Evolutionary conservation across 2,113 vertebrate species (phyloP), one percentile per base, ranked within the genome.

Genomic region (Martes martes): DNA sequence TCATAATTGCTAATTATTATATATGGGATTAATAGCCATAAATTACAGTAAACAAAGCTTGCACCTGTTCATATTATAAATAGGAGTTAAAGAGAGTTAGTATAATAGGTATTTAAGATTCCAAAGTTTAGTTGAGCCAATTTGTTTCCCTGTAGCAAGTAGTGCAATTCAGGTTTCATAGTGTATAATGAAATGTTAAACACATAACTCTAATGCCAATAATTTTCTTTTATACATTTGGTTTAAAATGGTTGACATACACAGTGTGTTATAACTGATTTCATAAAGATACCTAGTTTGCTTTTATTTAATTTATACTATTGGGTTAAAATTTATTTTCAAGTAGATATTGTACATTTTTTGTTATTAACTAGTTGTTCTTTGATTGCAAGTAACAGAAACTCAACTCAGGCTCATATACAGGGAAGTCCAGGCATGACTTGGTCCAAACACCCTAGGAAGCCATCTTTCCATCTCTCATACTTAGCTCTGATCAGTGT

Each of bases 21-120:
- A 95, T 42, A 61, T 94, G 94, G 80, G 76, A 97, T 98, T 96
- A 92, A 88, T 98, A 98, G 92, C 88, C 92, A 96, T 97, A 96
- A 92, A 97, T 96, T 98, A 96, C 45, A 97, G 73, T 80, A 97
- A 97, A 91, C 65, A 95, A 90, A 86, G 87, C 80, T 98, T 98
- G 79, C 88, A 97, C 94, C 96, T 91, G 45, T 98, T 97, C 94
- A n/a, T 88, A 89, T 61, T 93, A 90, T 82, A 74, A 85, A 89
- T 96, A 83, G 57, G 24, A 42, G n/a, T 97, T 97, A 94, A 97
- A 95, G 76, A 97, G 24, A 91, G 47, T 96, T 84, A 61, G 73
- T 96, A 0, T 90, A 88, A 94, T 93, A 47, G 96, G 74, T 93
- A 98, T 86, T 96, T 91, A 94, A 97, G 90, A 97, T 98, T 97